Base-by-base conservation (phyloP, 2,797 vertebrate species). In the Hydrocynus forskahlii region DNA sequence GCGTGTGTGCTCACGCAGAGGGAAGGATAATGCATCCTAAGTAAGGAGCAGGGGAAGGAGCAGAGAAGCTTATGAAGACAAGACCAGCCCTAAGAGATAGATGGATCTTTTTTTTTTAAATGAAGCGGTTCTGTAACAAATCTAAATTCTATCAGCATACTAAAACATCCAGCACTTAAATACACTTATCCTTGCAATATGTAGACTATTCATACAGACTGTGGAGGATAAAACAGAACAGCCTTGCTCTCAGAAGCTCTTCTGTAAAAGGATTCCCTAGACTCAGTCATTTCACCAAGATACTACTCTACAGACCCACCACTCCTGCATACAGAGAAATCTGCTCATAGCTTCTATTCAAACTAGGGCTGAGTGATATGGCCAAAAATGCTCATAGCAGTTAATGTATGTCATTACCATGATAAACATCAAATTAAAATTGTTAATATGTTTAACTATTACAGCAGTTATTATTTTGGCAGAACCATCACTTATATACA, bases 151-250 rank as follows among this genome's bases (percentile, higher is more conserved):
- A 35, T 29, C 48, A 8, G 7, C 16, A 25, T 17, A 17, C 7
- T 66, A 35, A 52, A 72, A 72, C 50, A 72, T 72, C 50, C 69
- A 55, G 23, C 69, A 35, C 16, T 72, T 55, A 72, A 72, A 54
- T 10, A 3, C 25, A 35, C 7, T 72, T 19, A 19, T 72, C 35
- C 17, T 72, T 25, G 23, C 48, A 29, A 70, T 17, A 70, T 48
- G 17, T 21, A 70, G 12, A 23, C 45, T 7, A 52, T 52, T 52
- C 68, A 69, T 19, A 17, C 68, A 16, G 68, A 43, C 67, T 48
- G 19, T 7, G 7, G 35, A 38, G 63, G 7, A 40, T 66, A 66
- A 66, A 69, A 50, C 10, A 23, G 45, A 70, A 21, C 67, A 70
- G 67, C 40, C 23, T 52, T 71, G 68, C 23, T 45, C 40, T 69